Conservation (phyloP, 2,113 vertebrate species). For the Pica pica region DNA sequence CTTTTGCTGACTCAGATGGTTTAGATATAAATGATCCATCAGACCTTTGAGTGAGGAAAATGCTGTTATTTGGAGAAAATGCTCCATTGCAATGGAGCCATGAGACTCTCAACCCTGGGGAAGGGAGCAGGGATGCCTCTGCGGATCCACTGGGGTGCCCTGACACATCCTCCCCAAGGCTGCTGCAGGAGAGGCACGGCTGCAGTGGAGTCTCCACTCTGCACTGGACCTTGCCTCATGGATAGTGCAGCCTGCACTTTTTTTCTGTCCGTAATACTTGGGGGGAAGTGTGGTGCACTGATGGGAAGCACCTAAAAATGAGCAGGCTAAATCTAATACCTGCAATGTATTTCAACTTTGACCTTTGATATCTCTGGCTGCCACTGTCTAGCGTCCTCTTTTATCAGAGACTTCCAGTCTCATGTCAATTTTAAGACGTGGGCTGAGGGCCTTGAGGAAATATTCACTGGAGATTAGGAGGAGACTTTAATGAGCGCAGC, state of each 20-base stretch:
- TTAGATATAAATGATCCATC: neutral
- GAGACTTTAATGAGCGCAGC: neutral
- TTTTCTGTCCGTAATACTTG: neutral
- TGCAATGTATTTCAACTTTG: neutral
- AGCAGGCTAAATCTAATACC: neutral
- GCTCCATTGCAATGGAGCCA: neutral
- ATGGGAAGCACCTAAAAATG: neutral
- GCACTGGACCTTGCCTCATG: neutral
- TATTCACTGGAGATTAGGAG: neutral
- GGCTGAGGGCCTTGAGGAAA: neutral
- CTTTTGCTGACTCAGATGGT: neutral
- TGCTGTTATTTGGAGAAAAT: neutral
- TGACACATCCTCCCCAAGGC: fast-evolving
- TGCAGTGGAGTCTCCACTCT: neutral
- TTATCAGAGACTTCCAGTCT: conserved; percentile 21
- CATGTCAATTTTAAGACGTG: neutral
- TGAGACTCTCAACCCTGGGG: neutral
- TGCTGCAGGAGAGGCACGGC: neutral
- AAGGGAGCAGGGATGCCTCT: neutral
- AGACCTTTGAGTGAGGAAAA: neutral
- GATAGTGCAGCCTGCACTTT: neutral
- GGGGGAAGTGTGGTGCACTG: neutral
- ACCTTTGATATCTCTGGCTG: neutral
- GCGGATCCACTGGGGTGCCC: fast-evolving
- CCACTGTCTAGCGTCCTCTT: neutral